Evolutionary conservation across 1,140 invertebrate genomes (phyloP).

Genomic region (Saccostrea cuccullata): DNA sequence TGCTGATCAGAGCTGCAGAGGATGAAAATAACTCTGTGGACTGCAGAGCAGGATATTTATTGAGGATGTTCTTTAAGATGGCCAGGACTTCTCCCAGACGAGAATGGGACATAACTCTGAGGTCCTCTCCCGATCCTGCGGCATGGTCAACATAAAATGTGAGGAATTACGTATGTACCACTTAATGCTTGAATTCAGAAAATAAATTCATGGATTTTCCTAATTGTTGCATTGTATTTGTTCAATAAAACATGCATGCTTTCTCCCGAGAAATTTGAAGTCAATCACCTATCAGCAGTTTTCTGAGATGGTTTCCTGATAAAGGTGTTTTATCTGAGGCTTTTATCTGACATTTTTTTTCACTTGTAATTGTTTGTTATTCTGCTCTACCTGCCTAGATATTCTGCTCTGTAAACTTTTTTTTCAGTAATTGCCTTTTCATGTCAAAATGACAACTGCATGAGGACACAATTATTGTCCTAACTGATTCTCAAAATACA

Average conservation of each 20-base stretch:
- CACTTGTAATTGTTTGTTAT: constrained; percentile 2
- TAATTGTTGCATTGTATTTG: not conserved
- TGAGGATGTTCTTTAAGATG: constrained; percentile 80
- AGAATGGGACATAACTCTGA: constrained; percentile 80
- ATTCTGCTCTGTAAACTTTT: not conserved
- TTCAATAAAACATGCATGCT: not conserved
- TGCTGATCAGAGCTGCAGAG: constrained; percentile 80
- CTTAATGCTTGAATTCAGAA: not conserved
- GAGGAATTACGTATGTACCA: not conserved
- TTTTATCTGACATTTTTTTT: constrained; percentile 4
- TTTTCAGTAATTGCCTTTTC: not conserved
- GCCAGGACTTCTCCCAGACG: constrained; percentile 80
- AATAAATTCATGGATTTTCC: not conserved
- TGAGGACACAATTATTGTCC: not conserved
- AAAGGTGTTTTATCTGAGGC: not conserved
- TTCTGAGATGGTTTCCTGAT: constrained; percentile 27
- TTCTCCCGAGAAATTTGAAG: constrained; percentile 1
- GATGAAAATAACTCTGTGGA: constrained; percentile 80
- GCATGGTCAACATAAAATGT: constrained; percentile 44
- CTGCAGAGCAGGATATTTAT: constrained; percentile 80
- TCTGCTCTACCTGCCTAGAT: not conserved
- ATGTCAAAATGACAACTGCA: not conserved
- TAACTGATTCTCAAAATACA: not conserved
- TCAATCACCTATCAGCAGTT: not conserved
- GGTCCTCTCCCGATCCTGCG: constrained; percentile 78